Conservation (phyloP, 2,113 vertebrate species). For the Pelvicachromis taeniatus region DNA sequence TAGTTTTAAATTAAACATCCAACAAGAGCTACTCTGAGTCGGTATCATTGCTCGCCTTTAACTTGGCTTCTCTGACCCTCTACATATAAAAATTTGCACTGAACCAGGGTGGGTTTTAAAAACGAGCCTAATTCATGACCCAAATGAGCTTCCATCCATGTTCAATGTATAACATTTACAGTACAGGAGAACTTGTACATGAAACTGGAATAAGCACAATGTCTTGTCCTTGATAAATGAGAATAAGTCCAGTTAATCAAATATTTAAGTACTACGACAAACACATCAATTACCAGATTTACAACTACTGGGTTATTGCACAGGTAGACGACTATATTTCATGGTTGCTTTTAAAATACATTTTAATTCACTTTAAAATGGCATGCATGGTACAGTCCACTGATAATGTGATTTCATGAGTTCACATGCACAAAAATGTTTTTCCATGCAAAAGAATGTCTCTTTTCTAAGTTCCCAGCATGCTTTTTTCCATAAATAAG, state of each 20-base stretch:
- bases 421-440: constrained; percentile 30
- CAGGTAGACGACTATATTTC: background rate
- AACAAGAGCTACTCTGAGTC: background rate
- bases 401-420: background rate
- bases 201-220: background rate
- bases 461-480: constrained; percentile 16
- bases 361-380: background rate
- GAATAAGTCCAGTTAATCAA: background rate
- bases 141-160: background rate
- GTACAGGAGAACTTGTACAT: background rate
- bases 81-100: background rate
- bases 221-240: background rate
- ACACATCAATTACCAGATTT: background rate
- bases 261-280: background rate
- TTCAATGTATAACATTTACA: background rate
- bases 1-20: background rate
- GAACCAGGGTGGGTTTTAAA: background rate
- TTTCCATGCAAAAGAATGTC: constrained; percentile 34
- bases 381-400: constrained; percentile 1
- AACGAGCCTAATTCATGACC: background rate
- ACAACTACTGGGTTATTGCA: background rate
- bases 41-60: background rate
- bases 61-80: background rate
- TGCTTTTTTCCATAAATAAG: constrained; percentile 36
- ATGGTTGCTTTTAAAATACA: background rate